Evolutionary conservation across 2,888 invertebrate genomes (phyloP), one percentile per base, ranked within the genome.

Genomic region (Drosophila barbarae): DNA sequence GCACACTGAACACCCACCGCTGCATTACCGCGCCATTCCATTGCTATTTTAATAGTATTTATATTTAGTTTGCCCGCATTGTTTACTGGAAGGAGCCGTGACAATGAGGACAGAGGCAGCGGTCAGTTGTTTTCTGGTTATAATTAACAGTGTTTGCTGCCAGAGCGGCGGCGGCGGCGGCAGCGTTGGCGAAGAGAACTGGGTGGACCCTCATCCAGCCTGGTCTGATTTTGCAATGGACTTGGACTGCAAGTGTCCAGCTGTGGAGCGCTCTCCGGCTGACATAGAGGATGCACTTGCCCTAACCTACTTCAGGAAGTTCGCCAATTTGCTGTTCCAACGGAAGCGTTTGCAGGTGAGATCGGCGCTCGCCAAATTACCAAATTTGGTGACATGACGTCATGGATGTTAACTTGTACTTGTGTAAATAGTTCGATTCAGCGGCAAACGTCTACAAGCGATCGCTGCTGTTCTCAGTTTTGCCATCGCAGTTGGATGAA

Each of bases 301-400:
- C 3, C 67, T 87, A 2, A 71, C 70, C 8, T 87, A 87, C 58
- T 87, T 82, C 41, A 87, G 76, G 61, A 87, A 86, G 53, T 85
- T 87, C 44, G 72, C 82, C n/a, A 73, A 66, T n/a, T 56, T 55
- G 13, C 52, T 87, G 44, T 87, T 87, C 32, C 72, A 72, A 41
- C 74, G 77, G 2, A 72, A 85, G 3, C 59, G 58, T 18, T 54
- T 87, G 6, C 66, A 73, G 73, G 87, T 87, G 66, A 69, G 77
- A 5, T 39, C 38, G 32, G 50, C 26, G 1, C 41, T 8, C 13
- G 3, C 26, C 7, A 10, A 42, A 34, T 44, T n/a, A 9, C 39
- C 54, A 57, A 30, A 44, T 44, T 34, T 34, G 41, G 36, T 0
- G 5, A 23, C 15, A 65, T 83, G 77, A 72, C 69, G 71, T 77